Percentiles rank a stretch among this genome's conserved stretches.
phyloP scores from a whole-genome alignment of 2,113 vertebrate genomes.

The Clarias magur region DNA sequence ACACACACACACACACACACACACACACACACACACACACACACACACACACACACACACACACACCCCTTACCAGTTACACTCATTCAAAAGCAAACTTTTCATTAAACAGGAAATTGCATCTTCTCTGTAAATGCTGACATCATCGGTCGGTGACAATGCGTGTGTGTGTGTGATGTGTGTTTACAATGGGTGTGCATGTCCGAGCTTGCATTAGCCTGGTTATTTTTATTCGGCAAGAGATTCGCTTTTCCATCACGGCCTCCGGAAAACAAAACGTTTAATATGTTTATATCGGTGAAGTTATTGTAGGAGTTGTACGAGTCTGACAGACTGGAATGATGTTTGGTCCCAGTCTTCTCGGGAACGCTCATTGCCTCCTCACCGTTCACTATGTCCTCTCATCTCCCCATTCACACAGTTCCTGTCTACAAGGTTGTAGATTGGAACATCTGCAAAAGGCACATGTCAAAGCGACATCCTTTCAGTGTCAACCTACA shows the following conservation, averaged over 20 bases:
- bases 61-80: neutral
- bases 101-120: neutral
- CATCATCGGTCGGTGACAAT: neutral
- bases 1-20: constrained; percentile 54
- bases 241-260: neutral
- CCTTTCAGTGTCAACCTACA: neutral
- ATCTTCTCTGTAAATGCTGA: neutral
- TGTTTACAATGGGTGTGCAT: neutral
- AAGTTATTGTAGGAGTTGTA: neutral
- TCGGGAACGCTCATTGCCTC: too few species aligned
- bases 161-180: neutral
- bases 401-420: neutral
- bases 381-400: neutral
- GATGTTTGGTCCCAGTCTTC: neutral
- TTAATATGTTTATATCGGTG: neutral
- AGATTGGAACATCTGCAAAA: neutral
- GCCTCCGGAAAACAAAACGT: neutral
- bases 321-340: neutral
- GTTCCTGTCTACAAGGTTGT: neutral
- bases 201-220: neutral
- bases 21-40: constrained; percentile 58
- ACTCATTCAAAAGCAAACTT: neutral
- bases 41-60: neutral
- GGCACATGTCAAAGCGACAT: neutral
- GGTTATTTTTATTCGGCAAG: neutral